Evolutionary conservation across 2,888 invertebrate genomes (phyloP), one percentile per base, ranked within the genome.

Genomic region (Encarsia formosa): DNA sequence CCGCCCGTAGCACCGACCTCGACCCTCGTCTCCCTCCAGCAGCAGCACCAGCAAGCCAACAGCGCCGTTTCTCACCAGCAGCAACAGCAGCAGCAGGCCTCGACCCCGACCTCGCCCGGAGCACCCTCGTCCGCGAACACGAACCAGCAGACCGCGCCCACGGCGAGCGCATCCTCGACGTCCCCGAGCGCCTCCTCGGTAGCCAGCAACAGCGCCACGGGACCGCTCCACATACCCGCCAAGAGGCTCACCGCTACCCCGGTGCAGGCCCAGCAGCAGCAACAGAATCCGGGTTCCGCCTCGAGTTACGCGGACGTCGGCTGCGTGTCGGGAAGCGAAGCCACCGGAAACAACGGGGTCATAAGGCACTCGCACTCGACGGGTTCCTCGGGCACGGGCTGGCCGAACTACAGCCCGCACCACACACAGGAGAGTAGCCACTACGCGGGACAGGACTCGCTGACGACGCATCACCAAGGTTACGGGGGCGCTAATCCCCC

Each of bases 181-280:
- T 84, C 85, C 56, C 81, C 83, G 50, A 71, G 74, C 64, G 71
- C 75, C 56, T 74, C 74, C 13, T 73, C 74, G 55, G 81, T 81
- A 45, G 79, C 84, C 70, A 84, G 83, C 71, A 74, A 73, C 64
- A 82, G 85, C 76, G 82, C 86, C 54, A 84, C 85, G 56, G 89
- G 88, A 59, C 87, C 87, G 54, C 80, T 92, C 59, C 91, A 92
- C 79, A 91, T 92, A 77, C 92, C 91, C 61, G 91, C 91, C 68
- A 91, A 92, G 77, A 81, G 91, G 69, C 77, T 81, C 52, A 78
- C 80, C 52, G 78, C 78, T 67, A 76, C 56, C 20, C 76, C 52
- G 22, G 50, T 51, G 24, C 42, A 38, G 73, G 57, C 15, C 56
- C 52, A 13, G 52, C 42, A 29, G 52, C 38, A 5, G 29, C 13